phyloP scores from a whole-genome alignment of 2,888 invertebrate genomes.

The Villa cingulata region DNA sequence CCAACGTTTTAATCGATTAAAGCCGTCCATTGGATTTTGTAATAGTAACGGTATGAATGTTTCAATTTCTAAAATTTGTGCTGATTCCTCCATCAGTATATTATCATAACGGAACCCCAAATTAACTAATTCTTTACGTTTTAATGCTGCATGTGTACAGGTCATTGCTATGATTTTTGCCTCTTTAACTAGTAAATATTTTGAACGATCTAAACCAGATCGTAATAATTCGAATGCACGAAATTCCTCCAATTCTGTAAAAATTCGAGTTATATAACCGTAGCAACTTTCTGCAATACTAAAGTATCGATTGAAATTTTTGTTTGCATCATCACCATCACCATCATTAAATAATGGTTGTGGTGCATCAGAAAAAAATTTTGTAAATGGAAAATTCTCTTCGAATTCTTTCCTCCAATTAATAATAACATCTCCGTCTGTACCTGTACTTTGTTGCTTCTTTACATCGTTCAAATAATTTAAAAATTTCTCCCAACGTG shows the following conservation, averaged over 20 bases:
- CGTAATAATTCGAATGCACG: conserved; percentile 92
- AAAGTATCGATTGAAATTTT: conserved; percentile 62
- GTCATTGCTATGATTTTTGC: conserved; percentile 99
- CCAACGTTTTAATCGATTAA: conserved; percentile 92
- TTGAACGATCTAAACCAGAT: conserved; percentile 89
- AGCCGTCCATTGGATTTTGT: conserved; percentile 97
- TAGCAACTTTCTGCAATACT: conserved; percentile 88
- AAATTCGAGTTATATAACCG: conserved; percentile 86
- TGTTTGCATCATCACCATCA: no score
- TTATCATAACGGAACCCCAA: conserved; percentile 96
- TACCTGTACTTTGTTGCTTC: conserved; percentile 7
- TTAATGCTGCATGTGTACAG: conserved; percentile 97
- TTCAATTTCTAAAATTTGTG: conserved; percentile 98
- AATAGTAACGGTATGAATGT: conserved; percentile 96
- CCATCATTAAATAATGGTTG: conserved; percentile 79
- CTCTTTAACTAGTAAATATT: conserved; percentile 93
- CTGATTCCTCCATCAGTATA: conserved; percentile 98
- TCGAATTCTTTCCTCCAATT: conserved; percentile 40
- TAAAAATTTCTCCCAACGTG: conserved; percentile 85
- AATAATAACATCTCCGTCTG: no score
- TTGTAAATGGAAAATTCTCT: conserved; percentile 82
- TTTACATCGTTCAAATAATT: conserved; percentile 20
- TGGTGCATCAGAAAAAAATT: conserved; percentile 87
- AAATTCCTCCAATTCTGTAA: conserved; percentile 94
- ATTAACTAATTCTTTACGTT: conserved; percentile 89